Evolutionary conservation across 2,113 vertebrate genomes (phyloP).

Genomic region (Elgaria multicarinata): DNA sequence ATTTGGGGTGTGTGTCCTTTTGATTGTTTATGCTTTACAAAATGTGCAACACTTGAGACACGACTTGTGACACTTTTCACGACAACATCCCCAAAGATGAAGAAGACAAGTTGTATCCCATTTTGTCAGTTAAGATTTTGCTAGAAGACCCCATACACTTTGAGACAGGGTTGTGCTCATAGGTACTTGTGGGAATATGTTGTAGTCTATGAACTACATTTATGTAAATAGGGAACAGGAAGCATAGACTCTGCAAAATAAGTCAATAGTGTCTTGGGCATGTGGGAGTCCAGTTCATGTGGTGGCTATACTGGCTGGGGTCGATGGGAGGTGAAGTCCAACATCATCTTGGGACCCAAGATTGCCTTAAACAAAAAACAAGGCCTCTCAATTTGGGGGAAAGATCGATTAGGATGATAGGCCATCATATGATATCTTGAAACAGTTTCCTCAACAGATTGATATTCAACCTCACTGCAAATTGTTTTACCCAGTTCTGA

Average conservation of each 20-base stretch:
- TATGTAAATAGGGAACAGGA: background rate
- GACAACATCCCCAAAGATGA: background rate
- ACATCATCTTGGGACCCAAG: background rate
- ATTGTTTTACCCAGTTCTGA: background rate
- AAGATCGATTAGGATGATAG: background rate
- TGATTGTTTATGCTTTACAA: background rate
- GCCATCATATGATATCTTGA: background rate
- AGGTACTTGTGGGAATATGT: background rate
- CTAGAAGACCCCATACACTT: background rate
- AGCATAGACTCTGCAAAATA: background rate
- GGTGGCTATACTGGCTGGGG: background rate
- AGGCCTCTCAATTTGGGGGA: background rate
- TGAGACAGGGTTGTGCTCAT: background rate
- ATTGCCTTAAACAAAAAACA: background rate
- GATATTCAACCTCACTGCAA: background rate
- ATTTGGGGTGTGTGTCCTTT: background rate
- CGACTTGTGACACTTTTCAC: background rate
- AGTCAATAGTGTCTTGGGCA: background rate
- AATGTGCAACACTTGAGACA: background rate
- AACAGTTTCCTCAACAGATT: background rate
- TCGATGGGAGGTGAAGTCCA: background rate
- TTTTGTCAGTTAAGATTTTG: background rate
- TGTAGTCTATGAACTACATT: background rate
- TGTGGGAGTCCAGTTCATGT: background rate
- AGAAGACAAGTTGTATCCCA: background rate